A percentile compares a stretch with the other conserved stretches of the same genome.
These are phyloP conservation scores for Melanostoma scalare DNA, from an alignment of 2,888 invertebrate genomes.

Conservation along the genomic window DNA sequence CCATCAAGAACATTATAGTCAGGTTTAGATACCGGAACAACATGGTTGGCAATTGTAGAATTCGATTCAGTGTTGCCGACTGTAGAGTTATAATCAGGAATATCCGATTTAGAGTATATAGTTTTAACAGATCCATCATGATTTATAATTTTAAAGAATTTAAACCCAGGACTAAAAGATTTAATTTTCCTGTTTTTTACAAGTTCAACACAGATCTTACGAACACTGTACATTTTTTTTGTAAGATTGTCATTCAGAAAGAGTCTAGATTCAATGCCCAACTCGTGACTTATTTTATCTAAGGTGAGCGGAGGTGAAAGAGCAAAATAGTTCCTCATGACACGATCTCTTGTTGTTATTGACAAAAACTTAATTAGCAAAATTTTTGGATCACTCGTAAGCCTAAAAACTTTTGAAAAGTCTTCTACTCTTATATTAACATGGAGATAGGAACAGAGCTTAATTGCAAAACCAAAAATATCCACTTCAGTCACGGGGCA, in stretches of 20 bases:
- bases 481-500: not conserved
- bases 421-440: not conserved
- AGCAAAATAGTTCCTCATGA: not conserved
- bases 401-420: slow-evolving; percentile 3
- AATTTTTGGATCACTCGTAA: not conserved
- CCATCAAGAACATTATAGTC: not conserved
- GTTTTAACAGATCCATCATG: slow-evolving; percentile 1
- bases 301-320: not conserved
- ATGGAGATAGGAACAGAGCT: not conserved
- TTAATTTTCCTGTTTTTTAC: not conserved
- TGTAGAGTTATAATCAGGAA: not conserved
- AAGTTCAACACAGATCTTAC: not conserved
- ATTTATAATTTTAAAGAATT: slow-evolving; percentile 2
- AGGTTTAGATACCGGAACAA: not conserved
- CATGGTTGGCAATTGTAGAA: not conserved
- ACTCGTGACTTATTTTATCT: not conserved
- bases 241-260: slow-evolving; percentile 2
- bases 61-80: not conserved
- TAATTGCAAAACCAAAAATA: not conserved
- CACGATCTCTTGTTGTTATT: not conserved
- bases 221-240: slow-evolving; percentile 5
- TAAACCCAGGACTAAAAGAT: not conserved
- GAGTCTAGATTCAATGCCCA: not conserved
- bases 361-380: not conserved
- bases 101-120: not conserved